phyloP scores from a whole-genome alignment of 2,888 invertebrate species.

The Agriopis aurantiaria region DNA sequence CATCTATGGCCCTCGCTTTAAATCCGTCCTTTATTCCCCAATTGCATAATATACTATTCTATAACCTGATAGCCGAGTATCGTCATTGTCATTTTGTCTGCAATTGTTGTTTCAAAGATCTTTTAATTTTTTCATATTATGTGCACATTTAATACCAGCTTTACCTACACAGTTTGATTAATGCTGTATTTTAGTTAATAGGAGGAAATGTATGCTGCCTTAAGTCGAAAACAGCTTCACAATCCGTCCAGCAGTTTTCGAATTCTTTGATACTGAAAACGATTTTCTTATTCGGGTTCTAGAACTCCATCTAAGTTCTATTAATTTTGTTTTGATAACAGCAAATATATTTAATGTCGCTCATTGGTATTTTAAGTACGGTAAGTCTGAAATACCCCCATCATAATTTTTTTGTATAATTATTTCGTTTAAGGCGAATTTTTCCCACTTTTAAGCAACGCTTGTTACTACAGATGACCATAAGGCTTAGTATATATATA shows the following conservation, averaged over 20 bases:
- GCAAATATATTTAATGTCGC: not conserved
- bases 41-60: too few species aligned
- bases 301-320: not conserved
- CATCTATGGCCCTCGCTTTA: too few species aligned
- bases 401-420: not conserved
- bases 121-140: slow-evolving; percentile 1
- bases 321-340: not conserved
- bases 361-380: slow-evolving; percentile 3
- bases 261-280: not conserved
- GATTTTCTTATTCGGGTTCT: not conserved
- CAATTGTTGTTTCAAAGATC: slow-evolving; percentile 4
- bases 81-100: slow-evolving; percentile 28
- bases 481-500: too few species aligned
- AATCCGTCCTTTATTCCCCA: too few species aligned
- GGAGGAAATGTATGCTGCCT: not conserved
- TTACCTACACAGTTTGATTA: not conserved
- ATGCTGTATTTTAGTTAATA: not conserved
- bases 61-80: not conserved
- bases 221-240: slow-evolving; percentile 7
- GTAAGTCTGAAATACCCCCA: not conserved
- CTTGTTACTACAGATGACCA: too few species aligned
- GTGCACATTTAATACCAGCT: too few species aligned
- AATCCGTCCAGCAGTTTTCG: slow-evolving; percentile 17
- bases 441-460: too few species aligned
- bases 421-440: not conserved